A percentile compares a stretch with the other conserved stretches of the same genome.
Conservation (phyloP, 2,797 vertebrate genomes). For the Phylloscopus collybita region DNA sequence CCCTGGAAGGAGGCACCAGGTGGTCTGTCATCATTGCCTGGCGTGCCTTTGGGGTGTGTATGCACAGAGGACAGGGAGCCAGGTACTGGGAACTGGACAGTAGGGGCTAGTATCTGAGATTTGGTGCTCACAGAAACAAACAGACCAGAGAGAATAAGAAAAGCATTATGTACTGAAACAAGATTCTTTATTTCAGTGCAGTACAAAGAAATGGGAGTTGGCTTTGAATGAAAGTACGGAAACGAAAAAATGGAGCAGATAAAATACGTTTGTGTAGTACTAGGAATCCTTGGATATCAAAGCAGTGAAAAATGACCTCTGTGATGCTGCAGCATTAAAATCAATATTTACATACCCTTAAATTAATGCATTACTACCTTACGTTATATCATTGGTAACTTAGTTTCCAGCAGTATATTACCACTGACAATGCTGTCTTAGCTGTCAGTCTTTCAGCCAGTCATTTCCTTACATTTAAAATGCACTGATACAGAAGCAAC, state of each 20-base stretch:
- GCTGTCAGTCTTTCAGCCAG: background rate
- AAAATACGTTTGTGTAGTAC: conserved; percentile 33
- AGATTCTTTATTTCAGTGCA: conserved; percentile 65
- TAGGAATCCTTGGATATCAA: conserved; percentile 57
- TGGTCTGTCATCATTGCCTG: background rate
- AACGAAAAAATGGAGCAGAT: conserved; percentile 36
- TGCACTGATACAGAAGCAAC: background rate
- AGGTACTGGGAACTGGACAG: background rate
- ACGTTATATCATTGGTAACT: conserved; percentile 15
- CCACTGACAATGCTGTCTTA: background rate
- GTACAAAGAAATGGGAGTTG: conserved; percentile 65
- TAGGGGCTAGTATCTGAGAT: background rate
- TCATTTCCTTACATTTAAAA: background rate
- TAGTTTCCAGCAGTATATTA: conserved; percentile 12
- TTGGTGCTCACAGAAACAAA: background rate
- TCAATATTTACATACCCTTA: conserved; percentile 44
- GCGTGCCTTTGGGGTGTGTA: background rate
- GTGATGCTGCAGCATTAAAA: conserved; percentile 38
- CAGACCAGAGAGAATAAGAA: background rate
- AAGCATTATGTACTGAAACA: conserved; percentile 55
- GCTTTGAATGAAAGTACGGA: conserved; percentile 21
- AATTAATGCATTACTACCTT: conserved; percentile 15
- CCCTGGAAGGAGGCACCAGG: background rate
- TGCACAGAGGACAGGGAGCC: background rate
- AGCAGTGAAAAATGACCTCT: conserved; percentile 36